Base-by-base conservation (phyloP, 2,113 vertebrate genomes). In the Channa argus region DNA sequence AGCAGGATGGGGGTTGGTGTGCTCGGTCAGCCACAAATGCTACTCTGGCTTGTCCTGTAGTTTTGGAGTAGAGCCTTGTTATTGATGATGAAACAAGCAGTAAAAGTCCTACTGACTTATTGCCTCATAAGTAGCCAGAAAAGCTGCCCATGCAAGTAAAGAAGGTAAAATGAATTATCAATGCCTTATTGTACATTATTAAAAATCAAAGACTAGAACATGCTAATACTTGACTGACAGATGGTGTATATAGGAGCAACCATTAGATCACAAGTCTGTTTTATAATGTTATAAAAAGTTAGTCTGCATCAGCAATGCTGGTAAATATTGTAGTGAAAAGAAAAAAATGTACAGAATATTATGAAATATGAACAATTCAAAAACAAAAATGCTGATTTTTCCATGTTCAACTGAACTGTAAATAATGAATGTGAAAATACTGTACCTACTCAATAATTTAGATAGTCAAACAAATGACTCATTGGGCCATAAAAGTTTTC, bases 351-450 rank as follows among this genome's bases (percentile, higher is more conserved):
- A 24, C 24, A 24, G 24, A 24, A 7, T 59, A 51, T 70, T 61
- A 43, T 69, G 44, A 80, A 79, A 74, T 61, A 37, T 24, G 49
- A 85, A 71, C 13, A 41, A 86, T 75, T 50, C 43, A 67, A n/a
- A 73, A 52, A 66, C 5, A 77, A 83, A 86, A 82, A 80, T 78
- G 75, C 61, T 33, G 71, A 82, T 81, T 82, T 70, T 77, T 73
- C 62, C 50, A 71, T 74, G 65, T 61, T 7, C 66, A 64, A 14
- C 53, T 68, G 37, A 67, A 59, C 33, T 12, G 45, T 86, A 37
- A 88, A 86, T 84, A 69, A 85, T 92, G 79, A 43, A 90, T 88
- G 80, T 65, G 76, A 75, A 71, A 71, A 74, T 82, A 78, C 82
- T 83, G 52, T 77, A 76, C 60, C 56, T 34, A 5, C 68, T 89